These are phyloP conservation scores for Prochilodus magdalenae DNA, from an alignment of 2,113 vertebrate species.

Conservation along the genomic window DNA sequence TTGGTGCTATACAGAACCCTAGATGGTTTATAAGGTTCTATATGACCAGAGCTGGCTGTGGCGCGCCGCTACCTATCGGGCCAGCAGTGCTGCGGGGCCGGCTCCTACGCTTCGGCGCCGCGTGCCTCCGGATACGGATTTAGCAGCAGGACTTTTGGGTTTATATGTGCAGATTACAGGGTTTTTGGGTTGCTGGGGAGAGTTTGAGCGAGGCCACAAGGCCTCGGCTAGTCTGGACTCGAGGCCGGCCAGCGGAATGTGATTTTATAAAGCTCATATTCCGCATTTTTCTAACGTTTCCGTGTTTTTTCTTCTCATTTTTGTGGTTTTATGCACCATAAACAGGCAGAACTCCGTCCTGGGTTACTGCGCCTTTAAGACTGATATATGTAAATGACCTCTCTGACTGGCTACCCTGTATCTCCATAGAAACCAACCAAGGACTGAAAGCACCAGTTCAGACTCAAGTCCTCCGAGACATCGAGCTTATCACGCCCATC, in stretches of 20 bases:
- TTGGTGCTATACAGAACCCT: too few relatives aligned
- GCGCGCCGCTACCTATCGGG: background rate
- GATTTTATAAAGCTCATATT: background rate
- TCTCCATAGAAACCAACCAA: too few relatives aligned
- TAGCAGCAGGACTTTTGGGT: background rate
- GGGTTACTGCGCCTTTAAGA: too few relatives aligned
- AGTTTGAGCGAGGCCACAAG: background rate
- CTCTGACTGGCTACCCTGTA: too few relatives aligned
- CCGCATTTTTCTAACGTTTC: background rate
- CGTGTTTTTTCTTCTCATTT: background rate
- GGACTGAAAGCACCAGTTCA: too few relatives aligned
- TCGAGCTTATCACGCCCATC: too few relatives aligned
- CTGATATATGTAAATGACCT: too few relatives aligned
- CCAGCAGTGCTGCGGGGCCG: background rate
- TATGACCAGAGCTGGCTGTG: background rate
- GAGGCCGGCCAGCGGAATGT: constrained; percentile 2
- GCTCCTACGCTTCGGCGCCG: background rate
- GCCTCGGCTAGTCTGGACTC: background rate
- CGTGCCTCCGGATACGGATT: background rate
- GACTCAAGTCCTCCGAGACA: too few relatives aligned
- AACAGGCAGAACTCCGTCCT: background rate
- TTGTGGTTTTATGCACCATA: background rate
- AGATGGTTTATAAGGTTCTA: too few relatives aligned
- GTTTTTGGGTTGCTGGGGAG: background rate
- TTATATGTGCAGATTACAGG: constrained; percentile 1